These are phyloP conservation scores for Antheraea assamensis DNA, from an alignment of 2,888 invertebrate species.

Conservation along the genomic window DNA sequence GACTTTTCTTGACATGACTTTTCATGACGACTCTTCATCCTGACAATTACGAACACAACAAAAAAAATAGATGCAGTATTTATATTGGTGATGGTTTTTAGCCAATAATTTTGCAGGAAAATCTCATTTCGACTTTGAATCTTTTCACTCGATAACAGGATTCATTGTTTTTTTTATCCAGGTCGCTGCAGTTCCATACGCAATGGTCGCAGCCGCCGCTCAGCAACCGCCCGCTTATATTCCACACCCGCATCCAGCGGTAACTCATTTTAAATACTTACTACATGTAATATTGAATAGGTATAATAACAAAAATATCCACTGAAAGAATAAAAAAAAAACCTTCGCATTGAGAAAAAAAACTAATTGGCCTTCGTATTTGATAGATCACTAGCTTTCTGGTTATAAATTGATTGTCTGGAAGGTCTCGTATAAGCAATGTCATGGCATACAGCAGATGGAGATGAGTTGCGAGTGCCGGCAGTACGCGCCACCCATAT, in stretches of 20 bases:
- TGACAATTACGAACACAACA: no score
- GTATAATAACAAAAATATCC: not conserved
- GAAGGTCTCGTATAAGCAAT: not conserved
- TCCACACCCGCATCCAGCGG: constrained; percentile 69
- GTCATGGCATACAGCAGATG: constrained; percentile 53
- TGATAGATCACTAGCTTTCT: not conserved
- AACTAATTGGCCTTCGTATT: not conserved
- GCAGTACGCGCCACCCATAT: constrained; percentile 73
- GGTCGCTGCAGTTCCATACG: constrained; percentile 71
- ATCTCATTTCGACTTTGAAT: no score
- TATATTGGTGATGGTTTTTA: no score
- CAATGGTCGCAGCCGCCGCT: constrained; percentile 68
- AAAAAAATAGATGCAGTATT: no score
- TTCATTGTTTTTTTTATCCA: constrained; percentile 32
- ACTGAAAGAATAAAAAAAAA: not conserved
- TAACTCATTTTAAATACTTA: constrained; percentile 37
- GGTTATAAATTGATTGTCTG: not conserved
- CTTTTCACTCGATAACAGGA: no score
- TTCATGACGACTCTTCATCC: no score
- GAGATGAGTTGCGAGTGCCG: constrained; percentile 77
- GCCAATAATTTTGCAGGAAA: no score
- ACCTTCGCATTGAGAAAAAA: not conserved
- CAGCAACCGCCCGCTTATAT: constrained; percentile 71
- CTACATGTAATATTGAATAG: not conserved
- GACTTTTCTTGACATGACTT: no score